Evolutionary conservation across 2,113 vertebrate genomes (phyloP).

Genomic region (Apistogramma diplotaenia): DNA sequence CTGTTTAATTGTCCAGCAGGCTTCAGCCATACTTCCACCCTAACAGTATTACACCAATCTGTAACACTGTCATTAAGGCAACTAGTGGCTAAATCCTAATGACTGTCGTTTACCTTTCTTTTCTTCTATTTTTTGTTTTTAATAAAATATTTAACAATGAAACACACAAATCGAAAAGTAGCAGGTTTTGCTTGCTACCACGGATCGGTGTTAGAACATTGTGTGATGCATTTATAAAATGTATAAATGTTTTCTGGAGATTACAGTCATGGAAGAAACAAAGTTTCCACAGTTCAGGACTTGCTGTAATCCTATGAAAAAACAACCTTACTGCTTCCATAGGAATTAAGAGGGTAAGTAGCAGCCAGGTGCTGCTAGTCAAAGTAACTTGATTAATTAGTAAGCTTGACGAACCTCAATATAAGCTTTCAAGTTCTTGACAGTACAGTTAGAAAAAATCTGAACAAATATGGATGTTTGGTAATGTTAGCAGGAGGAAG

Average conservation of each 20-base stretch:
- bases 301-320: too few relatives aligned
- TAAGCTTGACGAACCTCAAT: neutral
- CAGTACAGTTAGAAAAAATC: neutral
- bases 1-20: neutral
- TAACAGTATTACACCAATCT: neutral
- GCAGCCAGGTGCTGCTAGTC: neutral
- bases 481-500: neutral
- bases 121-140: neutral
- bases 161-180: too few relatives aligned
- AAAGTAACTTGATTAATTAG: neutral
- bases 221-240: too few relatives aligned
- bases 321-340: too few relatives aligned
- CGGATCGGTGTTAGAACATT: too few relatives aligned
- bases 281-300: too few relatives aligned
- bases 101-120: neutral
- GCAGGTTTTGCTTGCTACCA: too few relatives aligned
- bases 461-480: neutral
- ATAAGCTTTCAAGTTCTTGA: neutral
- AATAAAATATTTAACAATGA: too few relatives aligned
- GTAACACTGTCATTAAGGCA: neutral
- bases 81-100: neutral
- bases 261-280: too few relatives aligned
- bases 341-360: neutral
- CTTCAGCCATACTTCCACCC: neutral
- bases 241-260: too few relatives aligned